Conservation (phyloP, 2,888 invertebrate genomes). For the Alitta virens region DNA sequence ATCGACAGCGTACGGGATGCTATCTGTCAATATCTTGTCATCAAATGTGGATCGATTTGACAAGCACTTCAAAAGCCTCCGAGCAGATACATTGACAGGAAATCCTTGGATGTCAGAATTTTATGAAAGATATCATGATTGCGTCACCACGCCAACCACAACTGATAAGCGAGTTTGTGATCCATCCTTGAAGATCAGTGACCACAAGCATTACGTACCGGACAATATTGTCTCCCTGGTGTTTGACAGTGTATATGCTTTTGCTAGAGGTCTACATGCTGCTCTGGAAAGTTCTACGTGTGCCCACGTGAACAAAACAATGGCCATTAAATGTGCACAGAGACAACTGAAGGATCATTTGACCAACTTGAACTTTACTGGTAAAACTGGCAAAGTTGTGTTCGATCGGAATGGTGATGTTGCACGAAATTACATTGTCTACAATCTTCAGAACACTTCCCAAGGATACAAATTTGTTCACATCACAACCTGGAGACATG, state of each 20-base stretch:
- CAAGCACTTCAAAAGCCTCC: conserved; percentile 17
- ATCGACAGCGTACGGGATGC: conserved; percentile 26
- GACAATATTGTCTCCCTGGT: conserved; percentile 5
- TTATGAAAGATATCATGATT: conserved; percentile 16
- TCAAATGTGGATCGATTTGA: conserved; percentile 26
- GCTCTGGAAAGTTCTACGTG: conserved; percentile 9
- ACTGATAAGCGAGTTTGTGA: not conserved
- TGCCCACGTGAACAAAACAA: not conserved
- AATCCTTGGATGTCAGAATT: conserved; percentile 34
- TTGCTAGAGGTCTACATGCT: conserved; percentile 22
- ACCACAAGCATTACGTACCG: conserved; percentile 3
- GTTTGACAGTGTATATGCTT: conserved; percentile 29
- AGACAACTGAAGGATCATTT: conserved; percentile 5
- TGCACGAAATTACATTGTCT: conserved; percentile 4
- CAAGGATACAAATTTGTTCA: not conserved
- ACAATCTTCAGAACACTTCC: conserved; percentile 5
- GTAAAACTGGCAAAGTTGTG: conserved; percentile 16
- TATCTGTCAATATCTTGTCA: conserved; percentile 28
- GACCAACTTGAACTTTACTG: conserved; percentile 18
- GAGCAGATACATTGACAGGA: not conserved
- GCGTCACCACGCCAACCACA: not conserved
- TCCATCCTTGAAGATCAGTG: not conserved
- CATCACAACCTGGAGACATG: conserved; percentile 2
- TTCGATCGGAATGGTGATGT: conserved; percentile 1
- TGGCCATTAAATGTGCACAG: not conserved